phyloP scores from a whole-genome alignment of 1,140 invertebrate genomes.

The Mesaphorura yosii region DNA sequence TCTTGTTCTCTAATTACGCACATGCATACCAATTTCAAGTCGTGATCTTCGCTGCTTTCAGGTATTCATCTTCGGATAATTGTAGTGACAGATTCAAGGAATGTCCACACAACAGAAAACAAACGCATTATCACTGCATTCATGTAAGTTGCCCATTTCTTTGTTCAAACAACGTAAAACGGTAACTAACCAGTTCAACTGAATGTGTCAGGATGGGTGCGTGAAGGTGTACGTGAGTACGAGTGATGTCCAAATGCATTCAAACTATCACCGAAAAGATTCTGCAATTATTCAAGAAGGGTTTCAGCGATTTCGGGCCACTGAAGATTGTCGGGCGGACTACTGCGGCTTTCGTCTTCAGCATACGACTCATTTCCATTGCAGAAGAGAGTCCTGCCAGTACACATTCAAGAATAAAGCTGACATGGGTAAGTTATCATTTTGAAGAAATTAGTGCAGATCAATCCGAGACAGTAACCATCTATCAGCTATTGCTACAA shows the following conservation, averaged over 20 bases:
- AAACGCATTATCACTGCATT: conserved; percentile 97
- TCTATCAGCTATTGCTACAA: too few species aligned
- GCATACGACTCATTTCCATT: conserved; percentile 95
- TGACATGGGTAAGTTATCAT: conserved; percentile 90
- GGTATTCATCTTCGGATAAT: conserved; percentile 78
- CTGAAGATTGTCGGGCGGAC: conserved; percentile 75
- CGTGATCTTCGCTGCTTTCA: conserved; percentile 12
- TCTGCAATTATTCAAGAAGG: conserved; percentile 95
- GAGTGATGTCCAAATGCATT: conserved; percentile 98
- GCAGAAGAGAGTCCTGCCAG: conserved; percentile 72
- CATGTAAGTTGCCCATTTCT: conserved; percentile 46
- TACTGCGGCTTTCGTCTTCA: conserved; percentile 89
- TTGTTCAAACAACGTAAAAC: too few species aligned
- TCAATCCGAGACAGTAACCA: too few species aligned
- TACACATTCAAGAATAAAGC: conserved; percentile 98
- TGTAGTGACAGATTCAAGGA: conserved; percentile 64
- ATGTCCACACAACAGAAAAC: conserved; percentile 89
- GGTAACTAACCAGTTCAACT: too few species aligned
- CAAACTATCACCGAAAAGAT: conserved; percentile 95
- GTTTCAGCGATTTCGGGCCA: conserved; percentile 75
- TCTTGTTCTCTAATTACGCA: too few species aligned
- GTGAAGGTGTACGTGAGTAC: conserved; percentile 98
- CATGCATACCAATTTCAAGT: too few species aligned
- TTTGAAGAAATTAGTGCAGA: too few species aligned
- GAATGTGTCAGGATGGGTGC: conserved; percentile 69